Conservation (phyloP, 2,113 vertebrate species). For the Myotis lucifugus region DNA sequence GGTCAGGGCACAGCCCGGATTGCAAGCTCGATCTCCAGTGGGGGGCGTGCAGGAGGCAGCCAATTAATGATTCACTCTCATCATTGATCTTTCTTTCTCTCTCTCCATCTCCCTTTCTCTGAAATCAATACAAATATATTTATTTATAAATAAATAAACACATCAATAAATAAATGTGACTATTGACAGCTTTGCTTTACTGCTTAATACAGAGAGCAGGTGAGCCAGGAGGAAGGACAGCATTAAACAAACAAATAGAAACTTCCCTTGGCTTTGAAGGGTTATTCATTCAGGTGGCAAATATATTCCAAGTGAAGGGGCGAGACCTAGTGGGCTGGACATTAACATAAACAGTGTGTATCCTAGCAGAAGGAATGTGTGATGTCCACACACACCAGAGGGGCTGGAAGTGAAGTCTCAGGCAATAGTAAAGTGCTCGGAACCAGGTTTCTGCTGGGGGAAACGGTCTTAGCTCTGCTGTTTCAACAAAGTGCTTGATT, state of each 20-base stretch:
- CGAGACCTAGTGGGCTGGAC: not conserved
- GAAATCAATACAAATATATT: no score
- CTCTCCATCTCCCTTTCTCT: no score
- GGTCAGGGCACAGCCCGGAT: no score
- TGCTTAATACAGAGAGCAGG: not conserved
- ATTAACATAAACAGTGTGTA: fast-evolving
- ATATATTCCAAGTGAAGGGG: not conserved
- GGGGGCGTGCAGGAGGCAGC: no score
- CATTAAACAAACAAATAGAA: not conserved
- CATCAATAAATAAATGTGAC: no score
- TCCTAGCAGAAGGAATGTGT: not conserved
- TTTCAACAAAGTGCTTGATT: not conserved
- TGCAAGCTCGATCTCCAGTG: no score
- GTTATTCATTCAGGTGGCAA: no score
- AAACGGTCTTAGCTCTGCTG: not conserved
- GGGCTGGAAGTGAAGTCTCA: not conserved
- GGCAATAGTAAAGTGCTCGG: not conserved
- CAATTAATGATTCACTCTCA: no score
- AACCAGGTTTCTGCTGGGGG: not conserved
- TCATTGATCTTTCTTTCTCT: no score
- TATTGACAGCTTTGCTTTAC: not conserved
- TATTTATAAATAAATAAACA: no score
- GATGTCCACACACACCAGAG: no score
- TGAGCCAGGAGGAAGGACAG: no score
- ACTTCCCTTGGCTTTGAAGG: not conserved